Conservation (phyloP, 2,797 vertebrate genomes). For the Percopsis omiscomaycus region DNA sequence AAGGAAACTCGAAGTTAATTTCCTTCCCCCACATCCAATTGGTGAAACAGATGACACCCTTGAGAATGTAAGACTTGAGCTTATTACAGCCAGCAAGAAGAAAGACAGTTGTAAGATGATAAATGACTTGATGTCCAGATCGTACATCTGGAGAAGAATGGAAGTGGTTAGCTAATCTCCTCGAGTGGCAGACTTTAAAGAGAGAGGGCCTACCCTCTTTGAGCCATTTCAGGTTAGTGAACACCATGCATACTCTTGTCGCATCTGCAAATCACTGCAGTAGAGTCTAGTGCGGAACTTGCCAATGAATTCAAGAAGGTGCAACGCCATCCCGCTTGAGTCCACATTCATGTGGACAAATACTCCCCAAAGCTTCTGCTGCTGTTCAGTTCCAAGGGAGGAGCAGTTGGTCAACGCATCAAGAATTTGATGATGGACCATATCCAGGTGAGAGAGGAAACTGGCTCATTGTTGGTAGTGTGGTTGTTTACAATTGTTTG, state of each 20-base stretch:
- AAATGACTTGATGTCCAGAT: constrained; percentile 24
- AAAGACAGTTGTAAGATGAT: background rate
- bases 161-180: constrained; percentile 26
- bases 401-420: constrained; percentile 26
- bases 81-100: constrained; percentile 7
- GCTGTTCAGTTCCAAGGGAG: constrained; percentile 25
- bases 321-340: constrained; percentile 28
- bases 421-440: constrained; percentile 15
- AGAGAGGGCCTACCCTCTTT: constrained; percentile 19
- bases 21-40: constrained; percentile 13
- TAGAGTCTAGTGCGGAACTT: background rate
- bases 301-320: constrained; percentile 7
- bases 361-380: constrained; percentile 22
- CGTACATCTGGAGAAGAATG: constrained; percentile 22
- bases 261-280: background rate
- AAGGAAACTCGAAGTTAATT: constrained; percentile 18
- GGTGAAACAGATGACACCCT: constrained; percentile 17
- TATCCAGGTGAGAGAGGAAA: constrained; percentile 10
- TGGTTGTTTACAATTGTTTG: background rate
- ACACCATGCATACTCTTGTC: background rate
- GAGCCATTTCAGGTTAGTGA: background rate
- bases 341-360: constrained; percentile 25
- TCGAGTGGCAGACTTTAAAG: constrained; percentile 2
- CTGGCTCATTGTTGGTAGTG: background rate
- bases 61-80: constrained; percentile 10